Evolutionary conservation across 2,797 vertebrate species (phyloP).

Genomic region (Ctenopoma kingsleyae): DNA sequence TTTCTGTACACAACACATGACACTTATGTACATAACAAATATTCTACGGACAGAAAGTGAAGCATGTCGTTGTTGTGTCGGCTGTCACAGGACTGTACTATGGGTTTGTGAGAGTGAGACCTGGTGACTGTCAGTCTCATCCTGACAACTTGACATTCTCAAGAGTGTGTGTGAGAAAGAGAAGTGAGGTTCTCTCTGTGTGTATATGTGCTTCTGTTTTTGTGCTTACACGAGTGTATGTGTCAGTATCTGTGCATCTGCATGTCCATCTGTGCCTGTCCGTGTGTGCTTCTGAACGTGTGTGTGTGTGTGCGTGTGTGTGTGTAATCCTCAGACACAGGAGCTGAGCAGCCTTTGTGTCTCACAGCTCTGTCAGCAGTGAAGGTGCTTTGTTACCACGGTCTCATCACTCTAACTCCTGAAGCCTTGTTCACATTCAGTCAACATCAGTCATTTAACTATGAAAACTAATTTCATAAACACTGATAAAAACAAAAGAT

Average conservation of each 20-base stretch:
- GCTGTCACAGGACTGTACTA: constrained; percentile 20
- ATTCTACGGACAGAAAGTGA: neutral
- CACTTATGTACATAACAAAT: constrained; percentile 6
- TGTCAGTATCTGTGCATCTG: neutral
- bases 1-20: neutral
- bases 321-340: constrained; percentile 27
- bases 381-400: constrained; percentile 17
- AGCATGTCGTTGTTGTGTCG: neutral
- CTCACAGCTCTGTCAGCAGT: constrained; percentile 28
- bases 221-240: neutral
- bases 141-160: constrained; percentile 50
- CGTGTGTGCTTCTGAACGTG: neutral
- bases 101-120: constrained; percentile 33
- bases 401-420: constrained; percentile 13
- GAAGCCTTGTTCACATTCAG: neutral
- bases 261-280: neutral
- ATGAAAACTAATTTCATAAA: neutral
- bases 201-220: neutral
- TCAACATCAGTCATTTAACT: constrained; percentile 6
- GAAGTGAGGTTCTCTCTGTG: neutral
- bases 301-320: constrained; percentile 13
- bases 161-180: constrained; percentile 26
- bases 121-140: constrained; percentile 50
- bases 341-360: constrained; percentile 2
- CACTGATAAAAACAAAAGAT: constrained; percentile 1